Conservation (phyloP, 2,888 invertebrate species). For the Actias luna region DNA sequence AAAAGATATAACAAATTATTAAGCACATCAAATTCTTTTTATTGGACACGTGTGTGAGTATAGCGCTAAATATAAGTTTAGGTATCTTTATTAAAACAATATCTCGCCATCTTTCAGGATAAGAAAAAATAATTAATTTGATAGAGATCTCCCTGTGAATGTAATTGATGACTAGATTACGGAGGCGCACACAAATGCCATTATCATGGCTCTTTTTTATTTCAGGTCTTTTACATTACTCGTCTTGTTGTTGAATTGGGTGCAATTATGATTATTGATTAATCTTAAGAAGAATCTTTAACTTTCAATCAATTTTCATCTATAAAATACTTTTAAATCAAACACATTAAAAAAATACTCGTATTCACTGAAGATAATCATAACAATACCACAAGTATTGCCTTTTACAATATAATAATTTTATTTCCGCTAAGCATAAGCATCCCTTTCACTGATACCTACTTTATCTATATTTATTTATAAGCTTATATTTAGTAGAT, state of each 20-base stretch:
- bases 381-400: background rate
- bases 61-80: slow-evolving; percentile 3
- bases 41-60: background rate
- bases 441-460: background rate
- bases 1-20: background rate
- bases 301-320: no score
- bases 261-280: no score
- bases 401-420: background rate
- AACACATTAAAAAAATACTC: background rate
- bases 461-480: background rate
- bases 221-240: slow-evolving; percentile 2
- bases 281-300: no score
- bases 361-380: background rate
- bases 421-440: background rate
- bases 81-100: slow-evolving; percentile 13
- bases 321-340: background rate
- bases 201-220: slow-evolving; percentile 9
- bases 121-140: slow-evolving; percentile 18
- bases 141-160: slow-evolving; percentile 17
- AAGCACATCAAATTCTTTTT: background rate
- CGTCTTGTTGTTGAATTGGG: background rate
- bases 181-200: slow-evolving; percentile 4
- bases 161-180: slow-evolving; percentile 18
- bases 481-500: background rate
- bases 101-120: slow-evolving; percentile 17